Percentiles rank a stretch among this genome's conserved stretches.
These are phyloP conservation scores for Hiodon alosoides DNA, from an alignment of 2,113 vertebrate genomes.

Conservation along the genomic window DNA sequence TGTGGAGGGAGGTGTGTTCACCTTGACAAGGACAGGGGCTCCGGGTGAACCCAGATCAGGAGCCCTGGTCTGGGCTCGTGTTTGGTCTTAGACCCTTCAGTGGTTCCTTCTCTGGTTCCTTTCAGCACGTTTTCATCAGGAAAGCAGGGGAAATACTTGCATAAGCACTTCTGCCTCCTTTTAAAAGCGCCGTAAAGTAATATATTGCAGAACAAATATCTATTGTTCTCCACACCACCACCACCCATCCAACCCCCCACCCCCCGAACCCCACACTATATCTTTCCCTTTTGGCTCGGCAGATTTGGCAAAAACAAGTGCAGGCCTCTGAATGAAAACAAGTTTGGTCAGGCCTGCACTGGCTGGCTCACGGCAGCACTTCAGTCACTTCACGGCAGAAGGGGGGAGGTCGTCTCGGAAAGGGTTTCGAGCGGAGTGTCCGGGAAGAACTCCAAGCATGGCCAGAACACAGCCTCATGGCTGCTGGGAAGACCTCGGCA, in stretches of 20 bases:
- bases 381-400: background rate
- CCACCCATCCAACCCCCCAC: background rate
- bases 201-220: constrained; percentile 44
- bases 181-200: constrained; percentile 25
- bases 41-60: too few species aligned
- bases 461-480: too few species aligned
- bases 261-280: background rate
- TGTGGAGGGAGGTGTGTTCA: background rate
- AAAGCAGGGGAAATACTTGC: background rate
- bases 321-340: constrained; percentile 49
- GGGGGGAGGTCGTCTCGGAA: background rate
- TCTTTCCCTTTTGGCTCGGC: constrained; percentile 34
- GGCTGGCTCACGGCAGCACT: background rate
- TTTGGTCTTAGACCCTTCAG: background rate
- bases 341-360: constrained; percentile 27
- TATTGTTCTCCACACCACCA: constrained; percentile 29
- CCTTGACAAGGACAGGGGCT: background rate
- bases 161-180: constrained; percentile 6
- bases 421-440: background rate
- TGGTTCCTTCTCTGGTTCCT: background rate
- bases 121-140: constrained; percentile 11
- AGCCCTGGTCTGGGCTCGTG: too few species aligned
- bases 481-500: background rate
- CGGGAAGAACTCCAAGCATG: too few species aligned
- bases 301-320: constrained; percentile 48